phyloP scores from a whole-genome alignment of 2,888 invertebrate species.

The Aleiodes testaceus region DNA sequence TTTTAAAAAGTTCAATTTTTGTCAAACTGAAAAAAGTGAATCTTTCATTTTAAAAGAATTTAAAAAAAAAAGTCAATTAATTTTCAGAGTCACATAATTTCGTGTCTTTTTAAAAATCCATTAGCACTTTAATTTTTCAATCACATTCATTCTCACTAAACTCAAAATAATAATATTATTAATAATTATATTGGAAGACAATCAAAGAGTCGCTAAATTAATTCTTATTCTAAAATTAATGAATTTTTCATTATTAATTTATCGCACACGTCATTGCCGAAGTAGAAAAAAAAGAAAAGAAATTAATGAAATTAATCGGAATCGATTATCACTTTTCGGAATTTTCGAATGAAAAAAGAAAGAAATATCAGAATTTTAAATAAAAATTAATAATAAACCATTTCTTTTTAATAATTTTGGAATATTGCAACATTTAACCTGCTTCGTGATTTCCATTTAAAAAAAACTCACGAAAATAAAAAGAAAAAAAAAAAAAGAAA shows the following conservation, averaged over 20 bases:
- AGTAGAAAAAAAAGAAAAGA: background rate
- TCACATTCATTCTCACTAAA: slow-evolving; percentile 50
- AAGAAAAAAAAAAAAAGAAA: too few relatives aligned
- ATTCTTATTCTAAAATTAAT: slow-evolving; percentile 27
- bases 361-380: slow-evolving; percentile 11
- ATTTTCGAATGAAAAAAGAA: slow-evolving; percentile 7
- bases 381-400: slow-evolving; percentile 14
- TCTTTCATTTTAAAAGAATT: slow-evolving; percentile 23
- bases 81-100: slow-evolving; percentile 30
- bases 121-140: slow-evolving; percentile 37
- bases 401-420: slow-evolving; percentile 55
- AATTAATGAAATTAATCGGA: slow-evolving; percentile 13
- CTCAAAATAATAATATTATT: slow-evolving; percentile 16
- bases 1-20: slow-evolving; percentile 9
- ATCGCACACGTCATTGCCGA: slow-evolving; percentile 28
- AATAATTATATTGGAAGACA: slow-evolving; percentile 59
- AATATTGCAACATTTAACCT: slow-evolving; percentile 69
- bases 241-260: slow-evolving; percentile 12
- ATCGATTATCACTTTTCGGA: slow-evolving; percentile 22
- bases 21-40: slow-evolving; percentile 15
- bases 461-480: slow-evolving; percentile 34
- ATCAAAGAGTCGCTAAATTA: slow-evolving; percentile 54
- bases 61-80: slow-evolving; percentile 40
- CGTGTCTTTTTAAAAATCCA: slow-evolving; percentile 34
- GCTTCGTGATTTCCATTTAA: slow-evolving; percentile 48